Percentiles rank a stretch among this genome's conserved stretches.
These are phyloP conservation scores for Fabriciana adippe DNA, from an alignment of 2,888 invertebrate species.

Conservation along the genomic window DNA sequence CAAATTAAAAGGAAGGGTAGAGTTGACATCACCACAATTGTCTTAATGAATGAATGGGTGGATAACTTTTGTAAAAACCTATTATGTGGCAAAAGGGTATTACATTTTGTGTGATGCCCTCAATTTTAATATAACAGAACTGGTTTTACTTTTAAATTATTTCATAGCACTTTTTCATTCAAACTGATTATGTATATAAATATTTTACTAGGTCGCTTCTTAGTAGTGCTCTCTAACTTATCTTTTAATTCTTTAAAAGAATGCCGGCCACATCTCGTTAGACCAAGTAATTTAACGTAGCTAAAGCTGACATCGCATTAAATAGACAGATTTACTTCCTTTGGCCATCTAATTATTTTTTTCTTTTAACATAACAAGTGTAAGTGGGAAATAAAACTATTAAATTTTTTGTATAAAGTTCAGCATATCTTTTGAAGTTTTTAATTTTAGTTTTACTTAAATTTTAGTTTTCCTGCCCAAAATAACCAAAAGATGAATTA, in stretches of 20 bases:
- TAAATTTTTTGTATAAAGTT: not conserved
- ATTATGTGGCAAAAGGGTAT: slow-evolving; percentile 15
- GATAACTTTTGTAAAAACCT: slow-evolving; percentile 20
- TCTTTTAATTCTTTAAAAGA: slow-evolving; percentile 1
- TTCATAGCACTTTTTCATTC: not conserved
- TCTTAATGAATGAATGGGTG: slow-evolving; percentile 32
- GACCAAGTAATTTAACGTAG: slow-evolving; percentile 17
- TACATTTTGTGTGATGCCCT: slow-evolving; percentile 8
- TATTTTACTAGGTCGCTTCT: no score
- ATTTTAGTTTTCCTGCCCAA: no score
- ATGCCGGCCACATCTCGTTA: not conserved
- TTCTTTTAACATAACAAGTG: no score
- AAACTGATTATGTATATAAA: not conserved
- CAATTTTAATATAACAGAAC: not conserved
- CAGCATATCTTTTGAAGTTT: no score
- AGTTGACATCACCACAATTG: slow-evolving; percentile 29
- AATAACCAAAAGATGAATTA: no score
- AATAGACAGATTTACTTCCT: slow-evolving; percentile 10
- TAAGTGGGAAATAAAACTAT: not conserved
- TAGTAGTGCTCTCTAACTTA: not conserved
- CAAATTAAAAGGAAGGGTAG: slow-evolving; percentile 29
- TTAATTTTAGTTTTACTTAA: no score
- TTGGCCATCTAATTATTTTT: no score
- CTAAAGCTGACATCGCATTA: slow-evolving; percentile 3
- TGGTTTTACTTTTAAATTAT: not conserved